A percentile compares a stretch with the other conserved stretches of the same genome.
phyloP scores from a whole-genome alignment of 2,797 vertebrate species.

The Typhlichthys subterraneus region DNA sequence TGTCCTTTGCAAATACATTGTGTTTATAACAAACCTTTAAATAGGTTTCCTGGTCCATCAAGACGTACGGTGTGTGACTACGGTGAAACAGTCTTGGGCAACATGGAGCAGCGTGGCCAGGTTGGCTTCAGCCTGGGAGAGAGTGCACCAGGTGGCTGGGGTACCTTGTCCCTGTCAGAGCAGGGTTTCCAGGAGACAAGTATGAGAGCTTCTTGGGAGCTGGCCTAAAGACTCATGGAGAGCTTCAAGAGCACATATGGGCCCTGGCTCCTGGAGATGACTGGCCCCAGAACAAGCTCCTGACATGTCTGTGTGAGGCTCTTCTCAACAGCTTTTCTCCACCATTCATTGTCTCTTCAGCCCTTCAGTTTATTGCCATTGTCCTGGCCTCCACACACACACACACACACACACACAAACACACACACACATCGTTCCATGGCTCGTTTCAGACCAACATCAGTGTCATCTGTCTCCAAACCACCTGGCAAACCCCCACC shows the following conservation, averaged over 20 bases:
- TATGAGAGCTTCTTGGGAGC: slow-evolving; percentile 58
- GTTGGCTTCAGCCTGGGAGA: slow-evolving; percentile 3
- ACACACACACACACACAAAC: background rate
- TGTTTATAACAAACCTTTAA: too few species aligned
- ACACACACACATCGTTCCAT: slow-evolving; percentile 22
- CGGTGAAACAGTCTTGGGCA: too few species aligned
- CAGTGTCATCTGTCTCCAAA: slow-evolving; percentile 54
- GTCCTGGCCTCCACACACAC: slow-evolving; percentile 40
- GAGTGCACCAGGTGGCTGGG: slow-evolving; percentile 51
- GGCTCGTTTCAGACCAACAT: slow-evolving; percentile 35
- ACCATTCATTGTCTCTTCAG: slow-evolving; percentile 4
- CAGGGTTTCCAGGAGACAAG: slow-evolving; percentile 28
- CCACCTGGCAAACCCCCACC: slow-evolving; percentile 65
- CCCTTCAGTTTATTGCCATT: slow-evolving; percentile 32
- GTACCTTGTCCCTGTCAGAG: slow-evolving; percentile 52
- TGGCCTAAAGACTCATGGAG: slow-evolving; percentile 53
- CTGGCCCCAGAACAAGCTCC: slow-evolving; percentile 39
- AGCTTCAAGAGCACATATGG: slow-evolving; percentile 63
- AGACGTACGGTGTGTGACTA: too few species aligned
- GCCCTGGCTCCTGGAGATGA: slow-evolving; percentile 42
- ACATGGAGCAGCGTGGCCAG: background rate
- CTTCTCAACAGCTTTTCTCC: slow-evolving; percentile 43
- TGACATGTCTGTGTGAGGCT: slow-evolving; percentile 55
- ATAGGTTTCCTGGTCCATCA: too few species aligned
- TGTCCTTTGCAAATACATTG: too few species aligned